A percentile compares a stretch with the other conserved stretches of the same genome.
These are phyloP conservation scores for Xenus cinereus DNA, from an alignment of 2,113 vertebrate genomes.

Conservation along the genomic window DNA sequence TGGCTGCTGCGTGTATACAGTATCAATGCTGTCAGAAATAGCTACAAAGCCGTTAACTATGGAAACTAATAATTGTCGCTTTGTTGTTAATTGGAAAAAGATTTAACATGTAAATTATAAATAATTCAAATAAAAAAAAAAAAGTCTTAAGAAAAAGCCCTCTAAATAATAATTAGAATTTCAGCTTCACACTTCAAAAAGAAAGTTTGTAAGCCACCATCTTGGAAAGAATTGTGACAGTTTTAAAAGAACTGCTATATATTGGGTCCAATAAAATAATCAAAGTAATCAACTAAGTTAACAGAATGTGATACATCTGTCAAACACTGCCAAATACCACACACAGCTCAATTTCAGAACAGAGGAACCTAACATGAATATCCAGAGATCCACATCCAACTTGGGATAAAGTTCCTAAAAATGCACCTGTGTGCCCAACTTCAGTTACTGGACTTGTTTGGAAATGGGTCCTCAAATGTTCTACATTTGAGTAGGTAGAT, in stretches of 20 bases:
- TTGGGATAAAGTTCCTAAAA: neutral
- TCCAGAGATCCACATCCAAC: neutral
- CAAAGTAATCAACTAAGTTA: neutral
- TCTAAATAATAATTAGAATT: neutral
- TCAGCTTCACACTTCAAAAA: neutral
- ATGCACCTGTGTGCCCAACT: neutral
- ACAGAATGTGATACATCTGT: neutral
- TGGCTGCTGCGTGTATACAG: neutral
- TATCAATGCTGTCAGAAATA: neutral
- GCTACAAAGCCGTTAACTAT: neutral
- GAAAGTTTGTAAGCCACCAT: neutral
- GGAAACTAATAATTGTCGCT: neutral
- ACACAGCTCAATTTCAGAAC: neutral
- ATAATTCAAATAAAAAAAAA: neutral
- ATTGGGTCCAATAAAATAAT: neutral
- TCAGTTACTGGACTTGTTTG: neutral
- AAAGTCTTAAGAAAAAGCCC: neutral
- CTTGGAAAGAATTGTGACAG: neutral
- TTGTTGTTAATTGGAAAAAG: neutral
- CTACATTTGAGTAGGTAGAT: neutral
- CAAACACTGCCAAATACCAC: neutral
- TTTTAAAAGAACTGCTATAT: neutral
- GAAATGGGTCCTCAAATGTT: neutral
- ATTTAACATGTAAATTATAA: neutral
- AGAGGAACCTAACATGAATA: neutral